Conservation (phyloP, 2,797 vertebrate genomes). For the Uromys caudimaculatus region DNA sequence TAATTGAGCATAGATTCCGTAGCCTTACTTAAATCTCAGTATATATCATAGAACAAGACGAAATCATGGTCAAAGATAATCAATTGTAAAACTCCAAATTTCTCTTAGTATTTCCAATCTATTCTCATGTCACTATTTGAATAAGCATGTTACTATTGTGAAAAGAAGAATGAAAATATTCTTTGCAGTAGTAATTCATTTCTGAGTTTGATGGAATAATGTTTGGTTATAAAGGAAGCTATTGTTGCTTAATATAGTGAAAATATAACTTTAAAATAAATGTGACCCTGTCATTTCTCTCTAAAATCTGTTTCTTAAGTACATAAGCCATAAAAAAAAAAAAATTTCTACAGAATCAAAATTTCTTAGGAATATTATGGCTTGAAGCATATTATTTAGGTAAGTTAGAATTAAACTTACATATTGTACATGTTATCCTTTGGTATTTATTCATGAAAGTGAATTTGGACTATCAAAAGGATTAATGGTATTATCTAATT, state of each 20-base stretch:
- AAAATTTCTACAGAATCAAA: constrained; percentile 67
- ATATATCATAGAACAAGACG: neutral
- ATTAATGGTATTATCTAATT: constrained; percentile 66
- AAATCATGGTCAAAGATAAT: neutral
- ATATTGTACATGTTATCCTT: neutral
- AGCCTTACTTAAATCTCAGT: neutral
- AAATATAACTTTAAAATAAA: constrained; percentile 60
- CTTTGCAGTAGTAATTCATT: constrained; percentile 31
- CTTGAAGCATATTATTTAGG: constrained; percentile 59
- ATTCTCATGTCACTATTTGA: constrained; percentile 10
- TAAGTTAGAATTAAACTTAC: constrained; percentile 62
- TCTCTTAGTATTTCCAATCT: neutral
- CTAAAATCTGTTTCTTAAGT: constrained; percentile 51
- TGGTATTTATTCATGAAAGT: constrained; percentile 38
- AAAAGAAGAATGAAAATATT: neutral
- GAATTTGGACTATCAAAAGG: constrained; percentile 56
- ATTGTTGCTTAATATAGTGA: constrained; percentile 35
- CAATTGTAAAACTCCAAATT: neutral
- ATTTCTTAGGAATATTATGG: constrained; percentile 47
- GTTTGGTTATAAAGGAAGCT: constrained; percentile 55
- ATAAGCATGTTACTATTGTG: constrained; percentile 34
- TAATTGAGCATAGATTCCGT: neutral
- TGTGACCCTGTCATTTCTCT: constrained; percentile 37
- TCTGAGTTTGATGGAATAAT: constrained; percentile 34
- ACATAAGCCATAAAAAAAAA: constrained; percentile 62